A percentile compares a stretch with the other conserved stretches of the same genome.
Evolutionary conservation across 2,113 vertebrate species (phyloP).

Genomic region (Calcarius ornatus): DNA sequence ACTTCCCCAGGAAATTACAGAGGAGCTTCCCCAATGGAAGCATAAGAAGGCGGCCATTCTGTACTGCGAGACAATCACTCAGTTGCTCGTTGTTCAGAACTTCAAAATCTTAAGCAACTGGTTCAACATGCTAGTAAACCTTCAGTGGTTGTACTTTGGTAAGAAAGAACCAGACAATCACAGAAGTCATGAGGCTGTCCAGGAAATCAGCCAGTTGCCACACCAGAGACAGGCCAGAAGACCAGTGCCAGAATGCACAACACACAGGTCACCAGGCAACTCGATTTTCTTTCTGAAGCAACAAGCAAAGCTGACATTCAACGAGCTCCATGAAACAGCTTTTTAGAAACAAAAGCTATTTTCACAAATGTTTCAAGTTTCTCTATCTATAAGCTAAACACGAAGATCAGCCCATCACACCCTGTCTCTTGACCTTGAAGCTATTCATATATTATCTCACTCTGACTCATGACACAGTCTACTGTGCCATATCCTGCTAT

Average conservation of each 20-base stretch:
- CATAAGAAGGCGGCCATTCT: not conserved
- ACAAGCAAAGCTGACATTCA: not conserved
- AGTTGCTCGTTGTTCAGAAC: not conserved
- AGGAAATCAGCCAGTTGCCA: not conserved
- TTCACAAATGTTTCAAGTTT: not conserved
- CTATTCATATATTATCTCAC: not conserved
- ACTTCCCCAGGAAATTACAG: not conserved
- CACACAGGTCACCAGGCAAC: not conserved
- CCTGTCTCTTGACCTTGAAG: conserved; percentile 18
- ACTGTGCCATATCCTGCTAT: not conserved
- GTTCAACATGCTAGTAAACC: not conserved
- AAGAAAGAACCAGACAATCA: not conserved
- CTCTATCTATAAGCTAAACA: not conserved
- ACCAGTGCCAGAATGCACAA: not conserved
- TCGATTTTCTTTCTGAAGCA: not conserved
- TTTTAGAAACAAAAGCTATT: not conserved
- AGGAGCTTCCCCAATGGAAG: not conserved
- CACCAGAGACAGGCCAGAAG: not conserved
- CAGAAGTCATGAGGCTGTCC: not conserved
- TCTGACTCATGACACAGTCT: not conserved
- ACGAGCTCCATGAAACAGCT: not conserved
- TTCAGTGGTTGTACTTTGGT: not conserved
- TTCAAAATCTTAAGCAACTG: not conserved
- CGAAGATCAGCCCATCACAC: not conserved
- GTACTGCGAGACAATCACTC: rapidly evolving